Conservation (phyloP, 2,797 vertebrate genomes). For the Falco berigora region DNA sequence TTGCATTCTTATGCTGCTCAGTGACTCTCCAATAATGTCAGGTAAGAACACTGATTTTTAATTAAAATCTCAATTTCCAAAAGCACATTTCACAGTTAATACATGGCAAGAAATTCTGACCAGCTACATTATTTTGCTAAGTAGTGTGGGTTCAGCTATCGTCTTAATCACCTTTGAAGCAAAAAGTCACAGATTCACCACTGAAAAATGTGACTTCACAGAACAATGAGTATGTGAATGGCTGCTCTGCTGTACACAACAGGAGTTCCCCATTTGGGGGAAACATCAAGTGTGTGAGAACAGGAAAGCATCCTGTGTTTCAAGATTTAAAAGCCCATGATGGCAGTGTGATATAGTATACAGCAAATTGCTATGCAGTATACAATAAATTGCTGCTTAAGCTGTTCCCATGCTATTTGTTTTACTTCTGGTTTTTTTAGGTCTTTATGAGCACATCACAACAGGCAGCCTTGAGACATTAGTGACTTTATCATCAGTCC, state of each 20-base stretch:
- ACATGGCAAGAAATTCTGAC: constrained; percentile 23
- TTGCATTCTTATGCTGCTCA: neutral
- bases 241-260: neutral
- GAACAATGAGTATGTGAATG: neutral
- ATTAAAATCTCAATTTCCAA: constrained; percentile 63
- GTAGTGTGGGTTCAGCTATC: neutral
- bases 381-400: neutral
- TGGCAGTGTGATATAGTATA: neutral
- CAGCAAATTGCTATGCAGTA: neutral
- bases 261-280: neutral
- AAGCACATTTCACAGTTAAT: constrained; percentile 58
- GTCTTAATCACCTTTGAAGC: constrained; percentile 28
- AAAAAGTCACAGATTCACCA: neutral
- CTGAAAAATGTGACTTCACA: constrained; percentile 2
- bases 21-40: neutral
- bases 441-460: neutral
- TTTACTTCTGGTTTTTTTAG: neutral
- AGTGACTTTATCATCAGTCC: neutral
- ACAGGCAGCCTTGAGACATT: neutral
- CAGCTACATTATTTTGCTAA: constrained; percentile 35
- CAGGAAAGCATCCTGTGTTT: neutral
- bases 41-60: constrained; percentile 33
- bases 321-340: neutral
- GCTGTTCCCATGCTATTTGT: neutral
- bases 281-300: neutral